Base-by-base conservation (phyloP, 2,797 vertebrate species). In the Capromys pilorides region DNA sequence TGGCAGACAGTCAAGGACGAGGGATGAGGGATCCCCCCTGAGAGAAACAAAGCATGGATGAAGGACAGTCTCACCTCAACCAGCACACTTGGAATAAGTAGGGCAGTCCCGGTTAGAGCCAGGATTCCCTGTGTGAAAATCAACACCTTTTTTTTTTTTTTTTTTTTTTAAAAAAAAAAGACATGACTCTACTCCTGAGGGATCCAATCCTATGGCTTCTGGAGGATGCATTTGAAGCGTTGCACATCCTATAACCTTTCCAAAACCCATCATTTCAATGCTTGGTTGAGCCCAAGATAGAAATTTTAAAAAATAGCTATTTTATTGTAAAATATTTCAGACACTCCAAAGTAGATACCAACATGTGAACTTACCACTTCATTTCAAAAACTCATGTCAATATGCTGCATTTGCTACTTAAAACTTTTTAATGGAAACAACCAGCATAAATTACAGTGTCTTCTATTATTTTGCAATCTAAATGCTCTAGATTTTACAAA, bases 321-420 rank as follows among this genome's bases (percentile, higher is more conserved):
- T 90, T 87, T 88, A 87, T 88, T n/a, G 86, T 9, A 49, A 86
- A 96, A 64, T 67, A 57, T 93, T 95, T 95, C 9, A 88, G 88
- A 92, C 39, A 86, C 57, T 92, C 28, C 64, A 78, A 93, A 59
- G 59, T 57, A 51, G 26, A 64, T 75, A 28, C n/a, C 26, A 88
- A 69, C n/a, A 77, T 83, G 93, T 73, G 11, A 62, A 75, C 22
- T 19, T 84, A 80, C 10, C 13, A 59, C 7, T 14, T 19, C 19
- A 88, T 82, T 90, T 84, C 64, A 96, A 71, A 86, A 73, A 61
- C 28, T 80, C 22, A 49, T 83, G 51, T 45, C 14, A 81, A 83
- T 86, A 80, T 78, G 26, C 54, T 77, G 3, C 39, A 54, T 93
- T 88, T 86, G 16, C 36, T 26, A 57, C 36, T 59, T 33, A 54